phyloP scores from a whole-genome alignment of 2,113 vertebrate species.

The Macrotus californicus region DNA sequence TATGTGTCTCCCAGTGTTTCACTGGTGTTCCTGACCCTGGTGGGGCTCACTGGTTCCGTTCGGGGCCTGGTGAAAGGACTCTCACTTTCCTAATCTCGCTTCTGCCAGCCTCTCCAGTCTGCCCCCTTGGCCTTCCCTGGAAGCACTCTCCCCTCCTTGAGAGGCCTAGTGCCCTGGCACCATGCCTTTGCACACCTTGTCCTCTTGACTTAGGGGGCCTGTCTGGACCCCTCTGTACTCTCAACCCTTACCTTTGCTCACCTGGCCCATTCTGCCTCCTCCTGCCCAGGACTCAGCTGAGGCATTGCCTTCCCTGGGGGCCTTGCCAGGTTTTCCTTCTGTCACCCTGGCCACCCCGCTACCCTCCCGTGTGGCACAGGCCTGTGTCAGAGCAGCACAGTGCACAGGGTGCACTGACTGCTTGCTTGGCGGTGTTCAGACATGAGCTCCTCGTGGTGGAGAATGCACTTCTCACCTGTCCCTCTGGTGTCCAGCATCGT shows the following conservation, averaged over 20 bases:
- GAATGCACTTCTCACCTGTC: background rate
- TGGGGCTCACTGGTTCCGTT: background rate
- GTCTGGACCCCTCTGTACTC: background rate
- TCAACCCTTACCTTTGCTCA: background rate
- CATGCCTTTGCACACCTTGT: background rate
- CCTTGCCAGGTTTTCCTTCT: background rate
- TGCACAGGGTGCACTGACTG: rapidly evolving
- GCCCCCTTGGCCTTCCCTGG: background rate
- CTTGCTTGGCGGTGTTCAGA: background rate
- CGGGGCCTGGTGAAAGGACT: background rate
- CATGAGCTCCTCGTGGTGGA: background rate
- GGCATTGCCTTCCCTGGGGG: background rate
- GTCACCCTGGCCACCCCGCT: background rate
- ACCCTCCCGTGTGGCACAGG: rapidly evolving
- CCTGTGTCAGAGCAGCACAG: background rate
- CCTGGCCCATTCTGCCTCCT: background rate
- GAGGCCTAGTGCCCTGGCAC: too few species aligned
- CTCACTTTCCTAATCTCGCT: background rate
- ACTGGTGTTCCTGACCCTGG: background rate
- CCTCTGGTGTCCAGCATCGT: background rate
- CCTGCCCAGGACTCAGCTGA: background rate
- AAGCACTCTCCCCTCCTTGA: background rate
- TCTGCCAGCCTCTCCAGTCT: background rate
- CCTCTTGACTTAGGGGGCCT: background rate
- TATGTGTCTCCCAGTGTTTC: background rate